Evolutionary conservation across 1,140 invertebrate genomes (phyloP), one percentile per base, ranked within the genome.

Genomic region (Lycorma delicatula): DNA sequence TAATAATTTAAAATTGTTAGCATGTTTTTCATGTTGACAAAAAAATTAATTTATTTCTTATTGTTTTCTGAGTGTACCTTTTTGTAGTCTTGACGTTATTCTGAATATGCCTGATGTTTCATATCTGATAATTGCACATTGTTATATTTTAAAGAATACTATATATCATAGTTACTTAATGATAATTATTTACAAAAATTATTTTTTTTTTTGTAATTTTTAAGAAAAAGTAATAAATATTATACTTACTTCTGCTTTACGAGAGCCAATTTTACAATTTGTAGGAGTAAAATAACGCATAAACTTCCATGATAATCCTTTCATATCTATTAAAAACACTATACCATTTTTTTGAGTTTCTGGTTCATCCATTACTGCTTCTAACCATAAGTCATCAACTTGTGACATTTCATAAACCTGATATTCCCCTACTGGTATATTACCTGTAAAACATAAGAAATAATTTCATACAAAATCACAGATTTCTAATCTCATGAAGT

Each of bases 281-380:
- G 56, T 34, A 0, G 70, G 71, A 16, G 70, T 71, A 12, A 71
- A 59, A 66, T 69, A 72, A 49, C 66, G 65, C 7, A 71, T 34
- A 47, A 70, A 55, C 56, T 63, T 68, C 65, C 63, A 71, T 3
- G 67, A 63, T 29, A 66, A 60, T 26, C 52, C 57, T 59, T 62
- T 63, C 31, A 73, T 64, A 58, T 74, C 72, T 7, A 73, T 53
- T n/a, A 74, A 64, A 23, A 68, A 63, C 49, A 70, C 67, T 1
- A 72, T 41, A 7, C 72, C 72, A 25, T 71, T 67, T 54, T 62
- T 51, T 52, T 67, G 60, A 9, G 69, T 70, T 54, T 68, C 62
- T 18, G 59, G 54, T 53, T 71, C 70, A 58, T 70, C 68, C 58
- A 66, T 56, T 6, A 65, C 63, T 4, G 64, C 51, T 57, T 69